Evolutionary conservation across 2,888 invertebrate genomes (phyloP), one percentile per base, ranked within the genome.

Genomic region (Dichetophora obliterata): DNA sequence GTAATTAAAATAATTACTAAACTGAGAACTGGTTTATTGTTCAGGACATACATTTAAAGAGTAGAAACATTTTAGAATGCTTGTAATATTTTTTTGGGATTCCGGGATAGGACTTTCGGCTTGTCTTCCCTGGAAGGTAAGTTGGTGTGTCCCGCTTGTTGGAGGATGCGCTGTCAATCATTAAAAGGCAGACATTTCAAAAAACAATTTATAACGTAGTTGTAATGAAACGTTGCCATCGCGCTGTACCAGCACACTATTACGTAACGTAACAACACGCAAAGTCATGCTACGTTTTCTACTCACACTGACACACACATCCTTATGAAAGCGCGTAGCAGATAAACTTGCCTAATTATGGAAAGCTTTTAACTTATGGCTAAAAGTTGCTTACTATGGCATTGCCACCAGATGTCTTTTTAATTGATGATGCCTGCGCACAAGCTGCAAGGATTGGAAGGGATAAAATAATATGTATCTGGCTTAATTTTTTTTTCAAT

Each of bases 181-280:
- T 57, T 22, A 37, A 24, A 57, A 22, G 43, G 71, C 71, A 71
- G 57, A 71, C 71, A 71, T 57, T 71, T 71, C 59, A 71, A 71
- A 71, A 71, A 71, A 59, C 59, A 57, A 71, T 71, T 59, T 71
- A 22, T 71, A 59, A 43, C 37, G 11, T 22, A 43, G 24, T 59
- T 66, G 59, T 27, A 59, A 24, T 14, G 59, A 6, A 8, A 24
- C 9, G 27, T 27, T 59, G 27, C 59, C 22, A 43, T 14, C 14
- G 27, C 59, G 8, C 27, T 27, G 9, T 59, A 59, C 9, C 11
- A 22, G 43, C 43, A 11, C 11, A 43, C 14, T 3, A 43, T 14
- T 27, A 59, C 27, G 27, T 27, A 27, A 59, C 48, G 11, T 66
- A 22, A 43, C 43, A 66, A 66, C n/a, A 16, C 37, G 19, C 43